Evolutionary conservation across 2,113 vertebrate genomes (phyloP).

Genomic region (Clarias batrachus): DNA sequence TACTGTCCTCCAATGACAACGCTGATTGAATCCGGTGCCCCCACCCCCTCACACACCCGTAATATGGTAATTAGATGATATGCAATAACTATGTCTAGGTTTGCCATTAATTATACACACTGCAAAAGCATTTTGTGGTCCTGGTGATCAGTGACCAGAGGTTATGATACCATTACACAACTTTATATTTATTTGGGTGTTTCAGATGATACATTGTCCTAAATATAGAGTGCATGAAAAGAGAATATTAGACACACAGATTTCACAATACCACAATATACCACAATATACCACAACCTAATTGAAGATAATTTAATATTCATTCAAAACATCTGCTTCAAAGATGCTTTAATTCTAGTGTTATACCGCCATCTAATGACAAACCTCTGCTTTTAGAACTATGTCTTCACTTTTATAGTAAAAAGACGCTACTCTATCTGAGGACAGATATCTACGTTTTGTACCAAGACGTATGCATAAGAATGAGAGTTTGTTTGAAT

Average conservation of each 20-base stretch:
- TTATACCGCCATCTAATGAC: conserved; percentile 42
- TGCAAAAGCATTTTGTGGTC: neutral
- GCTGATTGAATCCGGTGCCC: too few species aligned
- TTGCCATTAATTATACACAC: neutral
- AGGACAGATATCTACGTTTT: too few species aligned
- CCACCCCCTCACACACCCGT: too few species aligned
- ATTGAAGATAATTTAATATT: too few species aligned
- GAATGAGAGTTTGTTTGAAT: neutral
- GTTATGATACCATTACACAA: neutral
- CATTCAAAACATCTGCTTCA: neutral
- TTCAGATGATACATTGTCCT: neutral
- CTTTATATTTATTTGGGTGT: neutral
- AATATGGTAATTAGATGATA: neutral
- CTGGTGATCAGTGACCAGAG: neutral
- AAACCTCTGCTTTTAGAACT: neutral
- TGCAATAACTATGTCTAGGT: neutral
- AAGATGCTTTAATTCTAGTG: neutral
- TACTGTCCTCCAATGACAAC: neutral
- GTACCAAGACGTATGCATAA: neutral
- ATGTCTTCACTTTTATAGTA: neutral
- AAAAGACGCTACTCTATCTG: neutral
- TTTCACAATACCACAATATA: neutral
- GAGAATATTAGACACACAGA: neutral
- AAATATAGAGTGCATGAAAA: neutral
- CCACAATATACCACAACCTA: neutral